Conservation (phyloP, 2,113 vertebrate species). For the Casuarius casuarius region DNA sequence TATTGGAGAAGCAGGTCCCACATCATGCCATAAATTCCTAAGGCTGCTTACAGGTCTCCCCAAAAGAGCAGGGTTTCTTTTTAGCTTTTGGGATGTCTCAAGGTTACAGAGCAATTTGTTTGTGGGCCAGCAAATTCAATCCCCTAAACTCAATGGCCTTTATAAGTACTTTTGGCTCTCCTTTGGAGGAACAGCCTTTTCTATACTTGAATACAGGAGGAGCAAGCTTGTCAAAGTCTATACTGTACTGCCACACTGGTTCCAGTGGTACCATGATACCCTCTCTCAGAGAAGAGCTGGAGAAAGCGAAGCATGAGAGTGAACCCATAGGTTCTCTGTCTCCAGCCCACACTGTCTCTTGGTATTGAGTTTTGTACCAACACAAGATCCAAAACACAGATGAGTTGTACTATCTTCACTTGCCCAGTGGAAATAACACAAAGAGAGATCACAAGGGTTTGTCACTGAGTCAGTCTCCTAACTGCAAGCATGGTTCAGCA, state of each 20-base stretch:
- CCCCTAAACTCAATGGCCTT: not conserved
- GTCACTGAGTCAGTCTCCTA: not conserved
- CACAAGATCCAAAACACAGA: not conserved
- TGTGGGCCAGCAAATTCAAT: not conserved
- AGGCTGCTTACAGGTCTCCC: not conserved
- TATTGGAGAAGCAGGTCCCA: not conserved
- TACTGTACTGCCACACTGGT: not conserved
- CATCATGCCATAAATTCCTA: not conserved
- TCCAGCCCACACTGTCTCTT: not conserved
- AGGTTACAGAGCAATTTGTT: not conserved
- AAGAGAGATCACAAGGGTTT: not conserved
- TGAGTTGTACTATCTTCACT: not conserved
- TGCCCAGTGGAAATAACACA: not conserved
- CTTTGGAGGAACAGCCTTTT: not conserved
- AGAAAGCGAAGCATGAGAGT: not conserved
- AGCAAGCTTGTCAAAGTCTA: not conserved
- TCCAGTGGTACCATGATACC: not conserved
- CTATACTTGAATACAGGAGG: not conserved
- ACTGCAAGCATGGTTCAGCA: accelerated
- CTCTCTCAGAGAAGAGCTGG: not conserved
- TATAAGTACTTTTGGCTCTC: not conserved
- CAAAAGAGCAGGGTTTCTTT: not conserved
- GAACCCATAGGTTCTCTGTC: not conserved
- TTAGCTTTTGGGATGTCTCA: not conserved
- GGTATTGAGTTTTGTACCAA: not conserved